phyloP scores from a whole-genome alignment of 2,888 invertebrate species.

The Papilio elwesi region DNA sequence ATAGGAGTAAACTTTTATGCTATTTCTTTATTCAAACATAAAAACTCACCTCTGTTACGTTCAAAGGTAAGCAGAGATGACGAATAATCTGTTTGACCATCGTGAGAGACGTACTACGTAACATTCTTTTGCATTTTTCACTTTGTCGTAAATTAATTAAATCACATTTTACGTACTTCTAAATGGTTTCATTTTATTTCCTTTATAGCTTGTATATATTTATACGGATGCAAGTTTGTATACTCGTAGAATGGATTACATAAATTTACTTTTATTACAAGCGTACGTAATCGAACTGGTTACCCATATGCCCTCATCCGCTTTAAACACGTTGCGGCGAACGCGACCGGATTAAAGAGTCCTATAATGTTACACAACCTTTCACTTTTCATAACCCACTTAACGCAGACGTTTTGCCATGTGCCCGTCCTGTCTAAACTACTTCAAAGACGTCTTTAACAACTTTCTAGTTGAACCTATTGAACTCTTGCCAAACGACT shows the following conservation, averaged over 20 bases:
- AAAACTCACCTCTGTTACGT: no score
- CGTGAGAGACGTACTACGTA: no score
- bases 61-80: no score
- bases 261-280: conserved; percentile 10
- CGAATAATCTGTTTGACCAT: no score
- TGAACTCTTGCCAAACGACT: conserved; percentile 18
- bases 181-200: background rate
- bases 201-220: background rate
- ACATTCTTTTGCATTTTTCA: no score
- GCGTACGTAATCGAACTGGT: conserved; percentile 43
- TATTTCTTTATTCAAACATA: background rate
- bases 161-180: background rate
- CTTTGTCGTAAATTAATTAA: background rate
- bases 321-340: conserved; percentile 34
- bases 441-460: conserved; percentile 46
- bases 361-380: conserved; percentile 52
- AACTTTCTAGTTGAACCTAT: conserved; percentile 27
- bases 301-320: conserved; percentile 42
- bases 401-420: conserved; percentile 46
- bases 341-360: conserved; percentile 47
- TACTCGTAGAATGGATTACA: background rate
- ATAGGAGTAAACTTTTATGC: no score
- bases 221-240: background rate
- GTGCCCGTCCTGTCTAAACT: conserved; percentile 46
- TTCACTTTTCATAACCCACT: conserved; percentile 58